These are phyloP conservation scores for Meteorus sp. DNA, from an alignment of 1,140 invertebrate genomes.

Conservation along the genomic window DNA sequence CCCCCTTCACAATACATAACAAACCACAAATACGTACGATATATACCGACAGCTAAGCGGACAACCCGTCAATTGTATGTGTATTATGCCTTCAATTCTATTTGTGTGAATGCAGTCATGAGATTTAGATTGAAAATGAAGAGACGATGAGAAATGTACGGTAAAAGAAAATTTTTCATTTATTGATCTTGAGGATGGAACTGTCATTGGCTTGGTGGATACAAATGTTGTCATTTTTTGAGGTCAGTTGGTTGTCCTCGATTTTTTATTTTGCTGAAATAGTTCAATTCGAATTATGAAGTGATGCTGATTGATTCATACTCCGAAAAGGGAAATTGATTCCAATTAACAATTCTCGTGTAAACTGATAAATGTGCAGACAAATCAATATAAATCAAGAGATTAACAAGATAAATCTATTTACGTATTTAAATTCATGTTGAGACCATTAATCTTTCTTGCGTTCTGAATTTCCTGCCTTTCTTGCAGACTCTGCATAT, in stretches of 20 bases:
- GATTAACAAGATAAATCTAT: background rate
- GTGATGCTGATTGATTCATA: too few relatives aligned
- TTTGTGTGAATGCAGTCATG: background rate
- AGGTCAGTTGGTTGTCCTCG: too few relatives aligned
- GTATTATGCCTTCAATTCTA: background rate
- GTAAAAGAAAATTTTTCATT: too few relatives aligned
- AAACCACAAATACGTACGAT: background rate
- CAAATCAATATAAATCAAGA: background rate
- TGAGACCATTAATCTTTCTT: constrained; percentile 10
- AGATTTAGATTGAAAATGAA: too few relatives aligned
- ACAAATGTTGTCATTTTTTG: too few relatives aligned
- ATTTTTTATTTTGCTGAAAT: too few relatives aligned
- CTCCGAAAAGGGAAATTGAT: background rate
- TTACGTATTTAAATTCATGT: background rate
- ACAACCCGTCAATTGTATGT: background rate
- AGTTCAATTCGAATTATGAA: too few relatives aligned
- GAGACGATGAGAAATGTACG: too few relatives aligned
- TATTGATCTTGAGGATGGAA: too few relatives aligned
- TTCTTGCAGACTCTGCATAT: background rate
- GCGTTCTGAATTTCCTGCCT: constrained; percentile 5
- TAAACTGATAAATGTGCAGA: background rate
- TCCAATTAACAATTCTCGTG: background rate
- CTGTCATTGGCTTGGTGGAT: too few relatives aligned
- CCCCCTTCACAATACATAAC: background rate
- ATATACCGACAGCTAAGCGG: background rate